Evolutionary conservation across 2,797 vertebrate genomes (phyloP).

Genomic region (Sebastes hubbsi): DNA sequence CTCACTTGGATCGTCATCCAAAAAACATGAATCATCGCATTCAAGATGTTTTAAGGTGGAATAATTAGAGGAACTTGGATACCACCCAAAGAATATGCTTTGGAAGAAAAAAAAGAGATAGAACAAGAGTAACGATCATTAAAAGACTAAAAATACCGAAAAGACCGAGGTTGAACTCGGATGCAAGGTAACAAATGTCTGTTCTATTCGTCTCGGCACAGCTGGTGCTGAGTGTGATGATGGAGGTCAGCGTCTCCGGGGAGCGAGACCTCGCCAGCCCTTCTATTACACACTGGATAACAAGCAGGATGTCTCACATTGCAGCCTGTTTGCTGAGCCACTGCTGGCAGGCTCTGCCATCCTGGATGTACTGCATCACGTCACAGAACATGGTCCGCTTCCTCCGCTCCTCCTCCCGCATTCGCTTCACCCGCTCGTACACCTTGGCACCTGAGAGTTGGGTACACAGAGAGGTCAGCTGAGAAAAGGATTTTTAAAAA

Average conservation of each 20-base stretch:
- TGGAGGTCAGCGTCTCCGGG: slow-evolving; percentile 42
- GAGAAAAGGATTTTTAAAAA: not conserved
- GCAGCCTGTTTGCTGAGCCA: slow-evolving; percentile 98
- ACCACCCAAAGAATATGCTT: slow-evolving; percentile 11
- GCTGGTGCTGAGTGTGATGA: slow-evolving; percentile 3
- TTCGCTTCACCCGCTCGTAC: slow-evolving; percentile 91
- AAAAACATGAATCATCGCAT: slow-evolving; percentile 56
- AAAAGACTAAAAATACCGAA: slow-evolving; percentile 42
- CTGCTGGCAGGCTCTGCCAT: slow-evolving; percentile 95
- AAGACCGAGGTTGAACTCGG: slow-evolving; percentile 18
- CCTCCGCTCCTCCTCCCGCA: slow-evolving; percentile 90
- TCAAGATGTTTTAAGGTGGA: slow-evolving; percentile 25
- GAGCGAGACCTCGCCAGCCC: slow-evolving; percentile 5
- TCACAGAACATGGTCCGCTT: slow-evolving; percentile 96
- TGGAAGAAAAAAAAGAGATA: slow-evolving; percentile 10
- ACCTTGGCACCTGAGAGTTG: slow-evolving; percentile 88
- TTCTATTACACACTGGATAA: slow-evolving; percentile 25
- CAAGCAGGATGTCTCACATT: slow-evolving; percentile 83
- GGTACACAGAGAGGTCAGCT: not conserved
- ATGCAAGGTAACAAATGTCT: slow-evolving; percentile 10
- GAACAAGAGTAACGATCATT: not conserved
- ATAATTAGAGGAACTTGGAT: slow-evolving; percentile 52
- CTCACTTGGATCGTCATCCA: slow-evolving; percentile 45
- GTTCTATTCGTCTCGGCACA: slow-evolving; percentile 26
- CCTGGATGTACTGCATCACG: slow-evolving; percentile 97